These are phyloP conservation scores for Styela clava DNA, from an alignment of 23 tunicate species.

Conservation along the genomic window DNA sequence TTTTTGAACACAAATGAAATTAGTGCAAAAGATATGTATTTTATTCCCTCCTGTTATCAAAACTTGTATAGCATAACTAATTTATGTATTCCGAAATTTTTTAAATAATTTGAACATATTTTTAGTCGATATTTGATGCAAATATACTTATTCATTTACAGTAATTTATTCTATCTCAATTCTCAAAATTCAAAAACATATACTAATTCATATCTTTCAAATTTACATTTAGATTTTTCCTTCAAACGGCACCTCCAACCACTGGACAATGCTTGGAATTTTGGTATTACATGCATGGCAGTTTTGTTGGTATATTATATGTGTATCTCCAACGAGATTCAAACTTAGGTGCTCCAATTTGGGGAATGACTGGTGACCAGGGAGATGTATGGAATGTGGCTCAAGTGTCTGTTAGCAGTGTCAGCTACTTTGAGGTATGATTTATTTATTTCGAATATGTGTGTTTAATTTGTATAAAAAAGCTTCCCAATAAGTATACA, in stretches of 20 bases:
- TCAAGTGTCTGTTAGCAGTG: constrained; percentile 47
- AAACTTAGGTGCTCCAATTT: constrained; percentile 58
- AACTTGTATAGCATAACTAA: too few relatives aligned
- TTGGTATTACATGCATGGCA: constrained; percentile 69
- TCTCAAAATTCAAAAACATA: too few relatives aligned
- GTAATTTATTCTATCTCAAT: too few relatives aligned
- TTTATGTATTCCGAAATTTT: too few relatives aligned
- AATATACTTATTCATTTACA: too few relatives aligned
- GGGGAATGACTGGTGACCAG: constrained; percentile 32
- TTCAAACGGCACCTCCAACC: constrained; percentile 46
- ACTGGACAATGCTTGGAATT: constrained; percentile 50
- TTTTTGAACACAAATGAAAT: not conserved
- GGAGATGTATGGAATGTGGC: constrained; percentile 41
- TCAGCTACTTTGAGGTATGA: constrained; percentile 48
- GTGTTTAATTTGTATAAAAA: not conserved
- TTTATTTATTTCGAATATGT: not conserved
- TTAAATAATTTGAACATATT: too few relatives aligned
- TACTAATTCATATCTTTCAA: too few relatives aligned
- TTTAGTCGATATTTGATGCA: too few relatives aligned
- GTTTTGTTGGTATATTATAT: constrained; percentile 22
- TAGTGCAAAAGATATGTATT: not conserved
- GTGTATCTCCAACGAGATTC: constrained; percentile 36
- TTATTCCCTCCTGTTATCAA: too few relatives aligned
- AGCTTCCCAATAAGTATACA: too few relatives aligned
- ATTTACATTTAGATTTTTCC: constrained; percentile 33